Base-by-base conservation (phyloP, 92 coral and sea anemone species). In the Micromussa lordhowensis region DNA sequence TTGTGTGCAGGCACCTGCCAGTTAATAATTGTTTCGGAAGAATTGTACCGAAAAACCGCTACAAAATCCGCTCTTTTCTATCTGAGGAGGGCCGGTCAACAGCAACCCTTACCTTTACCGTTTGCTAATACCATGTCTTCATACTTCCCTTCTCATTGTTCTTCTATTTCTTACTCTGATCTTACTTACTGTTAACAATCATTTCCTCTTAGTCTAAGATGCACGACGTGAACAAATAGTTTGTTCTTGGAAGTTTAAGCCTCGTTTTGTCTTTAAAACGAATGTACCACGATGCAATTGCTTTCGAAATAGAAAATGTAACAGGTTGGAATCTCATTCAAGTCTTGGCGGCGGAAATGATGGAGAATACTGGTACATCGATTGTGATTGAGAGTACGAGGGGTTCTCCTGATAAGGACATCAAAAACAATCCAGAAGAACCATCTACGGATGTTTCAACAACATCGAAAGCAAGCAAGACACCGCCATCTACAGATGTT, bases 231-330 rank as follows among this genome's bases (percentile, higher is more conserved):
- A 36, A 5, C 38, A 36, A 36, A 36, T n/a, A n/a, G n/a, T 5
- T 36, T 36, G 38, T 36, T 36, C 38, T 5, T 44, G 51, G 51
- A 44, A 44, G 51, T 44, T 44, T 1, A 44, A 1, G 0, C 51
- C 51, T 44, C 51, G 9, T 44, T 44, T 7, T 44, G 51, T 73
- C 31, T 30, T 22, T 29, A 0, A 44, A 58, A 36, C 35, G 59
- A 28, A 64, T 38, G 78, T 77, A 40, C 82, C 13, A 76, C 76
- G 68, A 85, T 85, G 81, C 21, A 57, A 64, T 85, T 85, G 82
- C 88, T 64, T 85, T 77, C 76, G 76, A 74, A 83, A 77, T 85
- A 85, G 88, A 85, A 63, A 85, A 85, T 85, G 81, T 49, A 76
- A 85, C 83, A 85, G 82, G 88, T 85, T 77, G 31, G 82, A 76